These are phyloP conservation scores for Endotricha flammealis DNA, from an alignment of 2,888 invertebrate species.

Conservation along the genomic window DNA sequence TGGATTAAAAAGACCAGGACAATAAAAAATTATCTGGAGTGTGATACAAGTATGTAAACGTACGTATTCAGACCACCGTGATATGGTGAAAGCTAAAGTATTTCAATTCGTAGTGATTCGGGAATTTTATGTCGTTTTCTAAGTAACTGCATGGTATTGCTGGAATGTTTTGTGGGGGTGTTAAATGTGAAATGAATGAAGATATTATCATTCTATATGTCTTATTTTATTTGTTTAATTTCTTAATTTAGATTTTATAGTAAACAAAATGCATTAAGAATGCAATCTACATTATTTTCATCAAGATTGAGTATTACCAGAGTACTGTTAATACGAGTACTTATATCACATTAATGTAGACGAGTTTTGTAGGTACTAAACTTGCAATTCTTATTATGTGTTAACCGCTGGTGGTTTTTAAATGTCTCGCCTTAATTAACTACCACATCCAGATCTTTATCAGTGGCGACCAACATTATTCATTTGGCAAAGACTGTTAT, in stretches of 20 bases:
- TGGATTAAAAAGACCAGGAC: slow-evolving; percentile 42
- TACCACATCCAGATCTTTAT: too few species aligned
- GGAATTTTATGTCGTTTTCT: slow-evolving; percentile 43
- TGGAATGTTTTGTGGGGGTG: slow-evolving; percentile 39
- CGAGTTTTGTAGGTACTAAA: too few species aligned
- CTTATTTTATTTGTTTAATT: neutral
- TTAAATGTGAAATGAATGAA: slow-evolving; percentile 11
- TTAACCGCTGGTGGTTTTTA: too few species aligned
- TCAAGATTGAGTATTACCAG: too few species aligned
- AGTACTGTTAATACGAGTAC: too few species aligned
- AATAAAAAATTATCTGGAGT: slow-evolving; percentile 54
- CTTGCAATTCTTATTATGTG: too few species aligned
- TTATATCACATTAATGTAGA: too few species aligned
- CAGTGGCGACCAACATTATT: too few species aligned
- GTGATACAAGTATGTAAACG: slow-evolving; percentile 39
- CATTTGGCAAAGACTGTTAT: too few species aligned
- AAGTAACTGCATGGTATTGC: slow-evolving; percentile 38
- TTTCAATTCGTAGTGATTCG: slow-evolving; percentile 31
- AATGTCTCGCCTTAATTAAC: too few species aligned
- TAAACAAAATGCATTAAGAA: too few species aligned
- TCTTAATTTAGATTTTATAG: neutral
- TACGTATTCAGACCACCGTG: slow-evolving; percentile 57
- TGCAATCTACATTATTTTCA: too few species aligned
- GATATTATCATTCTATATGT: slow-evolving; percentile 4
- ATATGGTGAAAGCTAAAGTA: slow-evolving; percentile 28